A percentile compares a stretch with the other conserved stretches of the same genome.
These are phyloP conservation scores for Caenorhabditis elegans DNA, from an alignment of 1,140 invertebrate species.

Conservation along the genomic window WBcel235 BX284606.5:10811001-10811500, in stretches of 20 bases:
- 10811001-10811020: too few relatives aligned
- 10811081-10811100: too few relatives aligned
- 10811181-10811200: not conserved
- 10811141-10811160: too few relatives aligned
- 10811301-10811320: not conserved
- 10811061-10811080: too few relatives aligned
- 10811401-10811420: conserved; percentile 39
- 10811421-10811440: conserved; percentile 39
- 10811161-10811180: not conserved
- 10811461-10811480: conserved; percentile 17
- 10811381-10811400: not conserved
- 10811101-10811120: too few relatives aligned
- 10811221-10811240: not conserved
- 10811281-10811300: not conserved
- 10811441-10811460: conserved; percentile 27
- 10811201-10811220: not conserved
- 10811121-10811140: too few relatives aligned
- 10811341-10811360: not conserved
- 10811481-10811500: conserved; percentile 37
- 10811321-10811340: not conserved
- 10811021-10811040: too few relatives aligned
- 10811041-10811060: too few relatives aligned
- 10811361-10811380: not conserved
- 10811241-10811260: not conserved
- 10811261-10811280: conserved; percentile 10